Percentiles rank a stretch among this genome's conserved stretches.
These are phyloP conservation scores for Lepilemur septentrionalis DNA, from an alignment of 2,797 vertebrate genomes.

Conservation along the genomic window DNA sequence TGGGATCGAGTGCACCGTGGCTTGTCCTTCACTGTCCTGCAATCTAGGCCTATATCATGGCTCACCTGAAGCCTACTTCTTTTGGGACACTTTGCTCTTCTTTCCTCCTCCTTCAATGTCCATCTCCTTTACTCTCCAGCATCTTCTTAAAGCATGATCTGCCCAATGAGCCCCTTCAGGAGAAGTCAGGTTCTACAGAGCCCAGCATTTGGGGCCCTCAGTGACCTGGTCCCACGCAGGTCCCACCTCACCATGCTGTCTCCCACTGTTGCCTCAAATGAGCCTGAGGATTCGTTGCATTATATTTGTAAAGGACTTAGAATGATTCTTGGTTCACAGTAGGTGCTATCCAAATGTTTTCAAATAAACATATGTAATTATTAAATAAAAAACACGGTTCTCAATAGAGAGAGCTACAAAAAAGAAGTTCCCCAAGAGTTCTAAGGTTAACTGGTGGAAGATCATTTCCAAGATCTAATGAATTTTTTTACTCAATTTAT, in stretches of 20 bases:
- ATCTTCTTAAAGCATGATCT: not conserved
- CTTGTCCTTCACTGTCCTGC: not conserved
- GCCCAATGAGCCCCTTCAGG: not conserved
- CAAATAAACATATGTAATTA: not conserved
- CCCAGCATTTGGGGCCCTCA: too few relatives aligned
- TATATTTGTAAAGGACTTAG: not conserved
- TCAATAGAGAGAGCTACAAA: not conserved
- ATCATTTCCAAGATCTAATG: not conserved
- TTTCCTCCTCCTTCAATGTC: not conserved
- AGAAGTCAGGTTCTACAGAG: not conserved
- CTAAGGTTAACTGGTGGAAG: not conserved
- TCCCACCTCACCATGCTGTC: accelerated
- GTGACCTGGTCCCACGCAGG: not conserved
- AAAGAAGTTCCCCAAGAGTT: not conserved
- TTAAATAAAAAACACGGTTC: not conserved
- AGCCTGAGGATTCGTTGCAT: not conserved
- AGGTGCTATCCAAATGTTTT: not conserved
- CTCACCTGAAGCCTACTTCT: not conserved
- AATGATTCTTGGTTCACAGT: not conserved
- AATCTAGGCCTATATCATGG: accelerated
- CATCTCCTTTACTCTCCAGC: not conserved
- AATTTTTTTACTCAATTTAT: not conserved
- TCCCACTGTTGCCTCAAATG: not conserved
- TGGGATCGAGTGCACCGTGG: not conserved
- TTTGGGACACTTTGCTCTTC: not conserved